phyloP scores from a whole-genome alignment of 2,888 invertebrate species.

The Dichetophora obliterata region DNA sequence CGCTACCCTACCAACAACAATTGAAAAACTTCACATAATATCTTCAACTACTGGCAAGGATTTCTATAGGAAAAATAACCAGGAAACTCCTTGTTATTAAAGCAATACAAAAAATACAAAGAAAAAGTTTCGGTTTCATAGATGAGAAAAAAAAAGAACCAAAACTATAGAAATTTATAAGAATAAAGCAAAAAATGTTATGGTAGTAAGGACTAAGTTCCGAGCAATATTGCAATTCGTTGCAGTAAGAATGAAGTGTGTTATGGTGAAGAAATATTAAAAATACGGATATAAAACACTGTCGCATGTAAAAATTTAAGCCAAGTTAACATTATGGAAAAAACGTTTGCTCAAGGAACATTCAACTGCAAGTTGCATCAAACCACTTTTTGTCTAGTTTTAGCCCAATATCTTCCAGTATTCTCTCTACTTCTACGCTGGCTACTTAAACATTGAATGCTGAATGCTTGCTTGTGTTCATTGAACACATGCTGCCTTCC shows the following conservation, averaged over 20 bases:
- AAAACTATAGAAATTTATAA: conserved; percentile 2
- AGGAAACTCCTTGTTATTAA: conserved; percentile 1
- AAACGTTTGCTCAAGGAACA: no score
- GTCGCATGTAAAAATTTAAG: no score
- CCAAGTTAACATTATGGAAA: no score
- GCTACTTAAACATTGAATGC: no score
- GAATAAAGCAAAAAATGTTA: not conserved
- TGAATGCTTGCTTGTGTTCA: no score
- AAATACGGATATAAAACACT: no score
- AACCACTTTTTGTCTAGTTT: not conserved
- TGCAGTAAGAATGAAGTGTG: no score
- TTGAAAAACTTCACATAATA: not conserved
- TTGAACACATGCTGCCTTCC: no score
- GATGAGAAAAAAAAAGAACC: not conserved
- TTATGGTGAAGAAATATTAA: no score
- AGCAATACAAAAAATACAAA: conserved; percentile 1
- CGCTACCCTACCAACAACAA: not conserved
- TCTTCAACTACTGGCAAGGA: conserved; percentile 43
- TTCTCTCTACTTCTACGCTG: not conserved
- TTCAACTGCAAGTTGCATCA: not conserved
- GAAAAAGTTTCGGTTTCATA: not conserved
- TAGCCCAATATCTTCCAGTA: not conserved
- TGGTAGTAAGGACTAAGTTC: no score
- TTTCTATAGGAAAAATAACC: conserved; percentile 38
- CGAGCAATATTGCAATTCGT: no score